These are phyloP conservation scores for Anhinga anhinga DNA, from an alignment of 2,113 vertebrate genomes.

Conservation along the genomic window DNA sequence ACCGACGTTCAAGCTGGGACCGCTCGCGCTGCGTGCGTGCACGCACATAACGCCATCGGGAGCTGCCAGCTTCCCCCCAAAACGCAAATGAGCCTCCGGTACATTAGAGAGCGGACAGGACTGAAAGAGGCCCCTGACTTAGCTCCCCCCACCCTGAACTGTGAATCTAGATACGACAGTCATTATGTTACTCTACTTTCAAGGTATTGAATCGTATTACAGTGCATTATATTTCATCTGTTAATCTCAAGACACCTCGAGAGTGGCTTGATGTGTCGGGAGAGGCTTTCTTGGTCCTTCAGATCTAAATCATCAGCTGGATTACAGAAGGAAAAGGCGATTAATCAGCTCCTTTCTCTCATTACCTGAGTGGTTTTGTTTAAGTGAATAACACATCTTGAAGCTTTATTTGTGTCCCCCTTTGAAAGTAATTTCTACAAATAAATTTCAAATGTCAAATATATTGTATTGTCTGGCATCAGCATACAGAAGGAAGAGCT, in stretches of 20 bases:
- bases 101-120: background rate
- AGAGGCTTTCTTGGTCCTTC: background rate
- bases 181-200: background rate
- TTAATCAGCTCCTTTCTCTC: background rate
- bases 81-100: background rate
- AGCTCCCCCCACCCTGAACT: background rate
- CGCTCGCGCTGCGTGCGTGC: background rate
- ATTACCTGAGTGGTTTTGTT: background rate
- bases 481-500: background rate
- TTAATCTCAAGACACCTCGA: background rate
- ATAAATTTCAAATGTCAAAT: background rate
- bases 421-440: background rate
- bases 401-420: constrained; percentile 1
- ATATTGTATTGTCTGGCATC: background rate
- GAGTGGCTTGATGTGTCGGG: background rate
- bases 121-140: background rate
- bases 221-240: background rate
- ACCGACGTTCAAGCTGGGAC: background rate
- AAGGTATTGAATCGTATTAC: background rate
- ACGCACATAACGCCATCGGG: background rate
- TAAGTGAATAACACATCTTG: background rate
- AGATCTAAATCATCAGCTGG: background rate
- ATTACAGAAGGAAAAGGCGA: background rate
- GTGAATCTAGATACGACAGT: background rate
- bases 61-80: background rate